Base-by-base conservation (phyloP, 1,140 invertebrate species). In the Cyclina sinensis region DNA sequence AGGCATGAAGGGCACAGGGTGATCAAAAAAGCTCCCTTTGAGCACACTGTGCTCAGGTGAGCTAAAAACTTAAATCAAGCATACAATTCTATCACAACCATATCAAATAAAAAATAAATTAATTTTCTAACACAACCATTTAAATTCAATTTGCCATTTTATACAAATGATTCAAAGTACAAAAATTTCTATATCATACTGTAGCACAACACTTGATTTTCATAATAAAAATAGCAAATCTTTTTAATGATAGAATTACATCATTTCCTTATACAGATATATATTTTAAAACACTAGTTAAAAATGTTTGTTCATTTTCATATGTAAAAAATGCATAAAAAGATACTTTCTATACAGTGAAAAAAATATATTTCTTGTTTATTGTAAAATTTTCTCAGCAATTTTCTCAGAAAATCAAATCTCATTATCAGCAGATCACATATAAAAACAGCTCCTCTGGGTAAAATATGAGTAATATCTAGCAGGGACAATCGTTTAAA, bases 151-250 rank as follows among this genome's bases (percentile, higher is more conserved):
- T 14, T 62, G 57, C 57, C 57, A 62, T 24, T 62, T 27, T 62
- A 62, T 62, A 62, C n/a, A 62, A 62, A 62, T 4, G 24, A 62
- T 62, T 62, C 57, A 5, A 62, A 27, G 7, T 27, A 62, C 27
- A 27, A 27, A 54, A 54, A 54, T 54, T 18, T 54, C 51, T n/a
- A 54, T 54, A 54, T 54, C 3, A 5, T 14, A 27, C n/a, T 62
- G 7, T 62, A 62, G 57, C 57, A 62, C 57, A 62, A 62, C 57
- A 62, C 27, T 62, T 62, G n/a, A n/a, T n/a, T 62, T n/a, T n/a
- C 24, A 62, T 1, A n/a, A 7, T 62, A 27, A 27, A 62, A 1
- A 62, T 7, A 27, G 57, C 57, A 1, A 4, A 62, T 62, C n/a
- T 27, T 24, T 27, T 4, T 62, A 5, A 27, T 24, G 27, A 5